Conservation (phyloP, 2,113 vertebrate genomes). For the Procavia capensis region DNA sequence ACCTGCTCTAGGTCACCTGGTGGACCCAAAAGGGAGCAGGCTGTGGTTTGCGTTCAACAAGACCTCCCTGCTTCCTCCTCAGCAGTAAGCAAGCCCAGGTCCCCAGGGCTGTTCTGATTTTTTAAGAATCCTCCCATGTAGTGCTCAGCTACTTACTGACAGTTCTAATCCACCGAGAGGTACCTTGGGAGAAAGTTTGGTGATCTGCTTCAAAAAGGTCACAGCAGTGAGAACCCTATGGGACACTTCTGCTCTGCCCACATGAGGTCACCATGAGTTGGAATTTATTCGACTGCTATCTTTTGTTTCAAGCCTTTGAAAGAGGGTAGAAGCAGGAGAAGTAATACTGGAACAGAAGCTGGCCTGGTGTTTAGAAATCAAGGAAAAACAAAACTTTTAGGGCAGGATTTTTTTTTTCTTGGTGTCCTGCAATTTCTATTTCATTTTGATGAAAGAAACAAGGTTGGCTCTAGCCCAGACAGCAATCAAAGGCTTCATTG, state of each 20-base stretch:
- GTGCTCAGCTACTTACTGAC: too few relatives aligned
- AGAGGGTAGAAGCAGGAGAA: neutral
- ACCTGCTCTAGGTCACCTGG: neutral
- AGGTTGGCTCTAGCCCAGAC: neutral
- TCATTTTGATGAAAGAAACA: neutral
- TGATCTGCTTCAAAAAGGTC: too few relatives aligned
- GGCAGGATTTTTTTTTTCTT: neutral
- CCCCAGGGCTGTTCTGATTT: accelerated
- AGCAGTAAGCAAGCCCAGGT: neutral
- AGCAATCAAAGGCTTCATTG: neutral
- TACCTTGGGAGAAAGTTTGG: too few relatives aligned
- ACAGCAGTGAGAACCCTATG: too few relatives aligned
- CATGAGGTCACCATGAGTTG: too few relatives aligned
- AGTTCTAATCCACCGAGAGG: too few relatives aligned
- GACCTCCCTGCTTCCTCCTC: neutral
- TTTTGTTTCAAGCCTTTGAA: neutral
- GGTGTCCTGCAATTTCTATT: neutral
- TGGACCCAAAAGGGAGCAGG: neutral
- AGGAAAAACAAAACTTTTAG: neutral
- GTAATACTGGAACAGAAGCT: too few relatives aligned
- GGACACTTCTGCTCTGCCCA: too few relatives aligned
- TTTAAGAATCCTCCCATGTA: neutral
- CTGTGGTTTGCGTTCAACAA: neutral
- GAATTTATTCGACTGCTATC: too few relatives aligned
- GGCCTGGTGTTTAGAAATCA: neutral